Base-by-base conservation (phyloP, 1,140 invertebrate genomes). In the Coenobita brevimanus region DNA sequence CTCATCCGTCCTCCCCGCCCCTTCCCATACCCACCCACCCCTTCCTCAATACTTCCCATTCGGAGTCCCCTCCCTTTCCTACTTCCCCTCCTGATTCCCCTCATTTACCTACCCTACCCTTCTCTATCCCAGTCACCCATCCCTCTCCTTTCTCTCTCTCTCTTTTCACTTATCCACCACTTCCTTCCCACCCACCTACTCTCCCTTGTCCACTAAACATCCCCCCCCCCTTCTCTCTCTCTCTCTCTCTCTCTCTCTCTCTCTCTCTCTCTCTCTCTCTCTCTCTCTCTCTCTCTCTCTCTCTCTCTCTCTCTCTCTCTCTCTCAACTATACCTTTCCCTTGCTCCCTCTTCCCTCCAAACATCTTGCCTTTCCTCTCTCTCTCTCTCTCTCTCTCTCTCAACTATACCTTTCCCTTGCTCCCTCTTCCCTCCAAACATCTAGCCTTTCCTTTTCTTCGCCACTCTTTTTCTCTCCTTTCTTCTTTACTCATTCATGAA, bases 171-270 rank as follows among this genome's bases (percentile, higher is more conserved):
- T n/a, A n/a, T n/a, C n/a, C n/a, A n/a, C n/a, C n/a, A n/a, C n/a
- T n/a, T n/a, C n/a, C n/a, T n/a, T n/a, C n/a, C n/a, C n/a, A n/a
- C n/a, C n/a, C n/a, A n/a, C n/a, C n/a, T n/a, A n/a, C n/a, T n/a
- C n/a, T n/a, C n/a, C n/a, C n/a, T n/a, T n/a, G n/a, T n/a, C n/a
- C n/a, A n/a, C n/a, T n/a, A n/a, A n/a, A n/a, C n/a, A n/a, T 50
- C 0, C 27, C 6, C 54, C 24, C 33, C 75, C 27, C 75, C 27
- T 46, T 78, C 71, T 75, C 38, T 78, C 75, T 24, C 41, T 78
- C 75, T 50, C 41, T 78, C n/a, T 24, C 75, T 50, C 46, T 78
- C 75, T 50, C 75, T 78, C 38, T 78, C 41, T 33, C 3, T 46
- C 41, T 33, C 75, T 27, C 27, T 54, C 15, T 54, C 50, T 54